Conservation (phyloP, 2,888 invertebrate species). For the Drosophila mimetica region DNA sequence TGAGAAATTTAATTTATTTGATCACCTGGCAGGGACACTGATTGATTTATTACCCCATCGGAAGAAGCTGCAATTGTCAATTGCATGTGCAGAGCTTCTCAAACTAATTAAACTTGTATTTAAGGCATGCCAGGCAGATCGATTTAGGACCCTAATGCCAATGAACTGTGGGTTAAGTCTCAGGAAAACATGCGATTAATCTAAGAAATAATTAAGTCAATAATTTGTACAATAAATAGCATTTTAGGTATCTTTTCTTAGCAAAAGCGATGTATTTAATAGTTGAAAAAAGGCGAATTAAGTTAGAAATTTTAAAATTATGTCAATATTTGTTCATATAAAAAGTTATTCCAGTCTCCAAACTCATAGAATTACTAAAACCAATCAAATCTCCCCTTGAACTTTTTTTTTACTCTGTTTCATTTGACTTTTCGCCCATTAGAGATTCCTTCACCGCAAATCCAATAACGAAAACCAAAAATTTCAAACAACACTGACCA, state of each 20-base stretch:
- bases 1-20: slow-evolving; percentile 30
- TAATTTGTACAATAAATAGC: too few species aligned
- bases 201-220: too few species aligned
- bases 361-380: neutral
- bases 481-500: slow-evolving; percentile 32
- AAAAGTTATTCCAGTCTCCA: neutral
- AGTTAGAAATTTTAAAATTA: too few species aligned
- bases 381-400: neutral
- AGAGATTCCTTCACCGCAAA: slow-evolving; percentile 19
- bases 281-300: too few species aligned
- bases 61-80: slow-evolving; percentile 24
- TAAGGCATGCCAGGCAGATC: slow-evolving; percentile 30
- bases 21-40: slow-evolving; percentile 30
- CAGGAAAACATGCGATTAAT: too few species aligned
- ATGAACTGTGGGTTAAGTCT: slow-evolving; percentile 1
- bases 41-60: slow-evolving; percentile 36
- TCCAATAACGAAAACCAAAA: slow-evolving; percentile 22
- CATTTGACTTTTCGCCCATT: slow-evolving; percentile 11
- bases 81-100: slow-evolving; percentile 31
- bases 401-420: neutral
- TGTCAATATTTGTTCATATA: too few species aligned
- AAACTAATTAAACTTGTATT: slow-evolving; percentile 69
- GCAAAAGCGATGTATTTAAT: too few species aligned
- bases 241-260: too few species aligned
- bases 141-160: neutral